A percentile compares a stretch with the other conserved stretches of the same genome.
Evolutionary conservation across 37 sponge, comb jelly and placozoan species (phyloP).

Genomic region (Aplysina aerophoba): DNA sequence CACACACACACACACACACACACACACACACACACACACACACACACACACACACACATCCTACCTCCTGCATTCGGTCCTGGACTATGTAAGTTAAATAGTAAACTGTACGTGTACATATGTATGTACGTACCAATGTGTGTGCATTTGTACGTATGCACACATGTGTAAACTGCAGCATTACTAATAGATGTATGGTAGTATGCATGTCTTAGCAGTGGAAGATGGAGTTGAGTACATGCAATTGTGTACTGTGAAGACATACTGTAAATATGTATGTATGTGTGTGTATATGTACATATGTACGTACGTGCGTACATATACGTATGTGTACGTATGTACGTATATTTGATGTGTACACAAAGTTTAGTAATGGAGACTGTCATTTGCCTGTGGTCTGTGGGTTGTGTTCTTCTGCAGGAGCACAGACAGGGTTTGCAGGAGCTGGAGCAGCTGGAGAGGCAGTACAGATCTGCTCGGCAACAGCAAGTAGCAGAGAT

Average conservation of each 20-base stretch:
- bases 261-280: no score
- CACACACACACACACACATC: conserved; percentile 43
- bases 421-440: conserved; percentile 54
- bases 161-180: no score
- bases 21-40: conserved; percentile 27
- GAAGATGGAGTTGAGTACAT: no score
- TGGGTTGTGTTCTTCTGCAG: conserved; percentile 22
- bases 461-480: conserved; percentile 66
- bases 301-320: conserved; percentile 37
- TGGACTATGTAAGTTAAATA: not conserved
- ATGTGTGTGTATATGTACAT: conserved; percentile 2
- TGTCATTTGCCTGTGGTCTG: no score
- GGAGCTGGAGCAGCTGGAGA: conserved; percentile 60
- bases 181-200: no score
- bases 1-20: conserved; percentile 51
- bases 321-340: conserved; percentile 29
- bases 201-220: no score
- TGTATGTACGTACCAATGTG: not conserved
- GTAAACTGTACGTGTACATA: not conserved
- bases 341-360: not conserved
- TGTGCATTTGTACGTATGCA: conserved; percentile 21
- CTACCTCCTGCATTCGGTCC: conserved; percentile 1
- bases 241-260: no score
- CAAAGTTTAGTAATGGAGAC: not conserved
- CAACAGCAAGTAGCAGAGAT: conserved; percentile 55